These are phyloP conservation scores for Argyresthia goedartella DNA, from an alignment of 2,888 invertebrate species.

Conservation along the genomic window DNA sequence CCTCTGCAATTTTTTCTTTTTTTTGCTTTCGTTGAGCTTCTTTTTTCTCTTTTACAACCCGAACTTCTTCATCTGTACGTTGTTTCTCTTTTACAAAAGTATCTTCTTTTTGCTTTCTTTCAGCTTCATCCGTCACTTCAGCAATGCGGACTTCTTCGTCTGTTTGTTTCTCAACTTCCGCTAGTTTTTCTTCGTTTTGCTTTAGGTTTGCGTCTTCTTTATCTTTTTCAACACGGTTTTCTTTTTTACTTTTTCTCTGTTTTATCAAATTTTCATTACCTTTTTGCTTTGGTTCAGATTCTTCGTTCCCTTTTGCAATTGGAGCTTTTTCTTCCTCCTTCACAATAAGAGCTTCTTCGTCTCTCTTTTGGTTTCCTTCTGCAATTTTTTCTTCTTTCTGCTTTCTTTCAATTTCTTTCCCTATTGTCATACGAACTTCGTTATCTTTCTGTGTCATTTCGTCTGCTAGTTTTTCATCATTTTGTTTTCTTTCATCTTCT, in stretches of 20 bases:
- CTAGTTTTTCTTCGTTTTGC: slow-evolving; percentile 8
- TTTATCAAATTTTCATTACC: slow-evolving; percentile 10
- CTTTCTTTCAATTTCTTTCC: too few species aligned
- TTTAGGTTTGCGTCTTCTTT: too few species aligned
- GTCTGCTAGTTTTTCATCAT: background rate
- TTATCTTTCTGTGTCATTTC: slow-evolving; percentile 6
- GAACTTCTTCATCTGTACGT: slow-evolving; percentile 6
- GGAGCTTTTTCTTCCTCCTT: background rate
- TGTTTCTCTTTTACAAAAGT: slow-evolving; percentile 5
- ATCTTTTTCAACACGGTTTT: slow-evolving; percentile 1
- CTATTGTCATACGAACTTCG: slow-evolving; percentile 12
- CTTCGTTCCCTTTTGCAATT: slow-evolving; percentile 6
- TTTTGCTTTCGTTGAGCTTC: slow-evolving; percentile 5
- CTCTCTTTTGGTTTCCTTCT: too few species aligned
- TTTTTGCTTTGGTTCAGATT: too few species aligned
- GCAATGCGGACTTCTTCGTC: too few species aligned
- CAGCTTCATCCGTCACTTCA: slow-evolving; percentile 4
- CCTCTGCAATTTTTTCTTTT: background rate
- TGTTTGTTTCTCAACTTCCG: too few species aligned
- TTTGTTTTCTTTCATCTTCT: too few species aligned
- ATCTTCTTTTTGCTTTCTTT: slow-evolving; percentile 15
- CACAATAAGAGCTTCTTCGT: too few species aligned
- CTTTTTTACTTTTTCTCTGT: slow-evolving; percentile 12
- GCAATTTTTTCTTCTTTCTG: too few species aligned
- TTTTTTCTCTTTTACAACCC: background rate